Conservation (phyloP, 2,113 vertebrate species). For the Microcebus murinus region DNA sequence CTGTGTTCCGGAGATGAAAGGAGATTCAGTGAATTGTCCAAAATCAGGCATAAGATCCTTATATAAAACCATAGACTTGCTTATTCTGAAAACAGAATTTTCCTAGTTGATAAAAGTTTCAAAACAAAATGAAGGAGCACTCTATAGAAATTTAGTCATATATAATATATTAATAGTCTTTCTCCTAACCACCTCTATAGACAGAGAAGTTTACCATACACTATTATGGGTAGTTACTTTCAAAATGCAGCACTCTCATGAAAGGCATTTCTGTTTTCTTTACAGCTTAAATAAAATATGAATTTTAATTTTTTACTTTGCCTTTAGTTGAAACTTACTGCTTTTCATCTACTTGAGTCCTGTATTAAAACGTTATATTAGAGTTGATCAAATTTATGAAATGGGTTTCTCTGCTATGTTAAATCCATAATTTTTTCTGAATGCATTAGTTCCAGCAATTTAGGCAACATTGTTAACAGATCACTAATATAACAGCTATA, state of each 20-base stretch:
- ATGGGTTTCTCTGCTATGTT: slow-evolving; percentile 13
- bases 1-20: slow-evolving; percentile 1
- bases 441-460: slow-evolving; percentile 2
- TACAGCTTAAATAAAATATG: slow-evolving; percentile 38
- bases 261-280: slow-evolving; percentile 24
- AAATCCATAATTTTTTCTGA: slow-evolving; percentile 12
- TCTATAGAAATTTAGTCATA: not conserved
- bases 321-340: not conserved
- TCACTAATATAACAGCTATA: not conserved
- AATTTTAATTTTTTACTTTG: slow-evolving; percentile 11
- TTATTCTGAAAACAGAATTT: slow-evolving; percentile 17
- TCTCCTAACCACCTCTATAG: not conserved
- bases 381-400: slow-evolving; percentile 26
- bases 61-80: not conserved
- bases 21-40: not conserved
- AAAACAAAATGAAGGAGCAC: not conserved
- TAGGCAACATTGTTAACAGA: not conserved
- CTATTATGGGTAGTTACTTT: not conserved
- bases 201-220: not conserved
- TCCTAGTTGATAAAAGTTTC: not conserved
- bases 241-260: not conserved
- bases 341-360: slow-evolving; percentile 6
- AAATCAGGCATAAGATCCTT: slow-evolving; percentile 9
- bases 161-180: not conserved
- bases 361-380: slow-evolving; percentile 7